phyloP scores from a whole-genome alignment of 2,113 vertebrate genomes.

The Myotis brandtii region DNA sequence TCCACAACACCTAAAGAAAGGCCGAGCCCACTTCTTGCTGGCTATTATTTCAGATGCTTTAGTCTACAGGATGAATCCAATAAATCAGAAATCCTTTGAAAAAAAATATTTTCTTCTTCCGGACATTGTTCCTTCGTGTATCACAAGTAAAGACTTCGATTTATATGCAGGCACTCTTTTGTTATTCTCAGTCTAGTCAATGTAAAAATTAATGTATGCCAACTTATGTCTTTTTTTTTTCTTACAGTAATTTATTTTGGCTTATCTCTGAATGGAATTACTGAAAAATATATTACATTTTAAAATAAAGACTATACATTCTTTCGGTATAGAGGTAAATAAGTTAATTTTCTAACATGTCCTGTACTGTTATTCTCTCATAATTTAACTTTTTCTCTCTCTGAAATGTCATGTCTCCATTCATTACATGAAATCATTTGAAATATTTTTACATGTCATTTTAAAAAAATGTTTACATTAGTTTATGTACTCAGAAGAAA shows the following conservation, averaged over 20 bases:
- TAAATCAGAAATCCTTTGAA: slow-evolving; percentile 1
- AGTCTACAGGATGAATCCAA: background rate
- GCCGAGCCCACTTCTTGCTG: background rate
- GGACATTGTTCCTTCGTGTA: background rate
- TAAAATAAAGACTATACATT: slow-evolving; percentile 47
- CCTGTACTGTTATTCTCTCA: background rate
- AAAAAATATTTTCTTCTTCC: background rate
- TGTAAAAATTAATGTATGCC: background rate
- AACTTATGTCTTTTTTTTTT: background rate
- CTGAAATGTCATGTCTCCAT: background rate
- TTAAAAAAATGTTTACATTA: background rate
- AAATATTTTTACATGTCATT: slow-evolving; percentile 5
- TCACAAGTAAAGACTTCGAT: background rate
- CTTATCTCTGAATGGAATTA: slow-evolving; percentile 9
- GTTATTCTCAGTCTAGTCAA: background rate
- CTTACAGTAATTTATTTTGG: slow-evolving; percentile 3
- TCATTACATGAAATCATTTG: background rate
- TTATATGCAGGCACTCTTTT: background rate
- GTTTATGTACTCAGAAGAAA: background rate
- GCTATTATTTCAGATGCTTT: background rate
- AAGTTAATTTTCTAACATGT: slow-evolving; percentile 49
- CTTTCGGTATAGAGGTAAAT: background rate
- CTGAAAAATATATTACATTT: slow-evolving; percentile 42
- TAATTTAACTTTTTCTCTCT: slow-evolving; percentile 10
- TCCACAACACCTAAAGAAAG: background rate